These are phyloP conservation scores for Blennius ocellaris DNA, from an alignment of 2,113 vertebrate genomes.

Conservation along the genomic window DNA sequence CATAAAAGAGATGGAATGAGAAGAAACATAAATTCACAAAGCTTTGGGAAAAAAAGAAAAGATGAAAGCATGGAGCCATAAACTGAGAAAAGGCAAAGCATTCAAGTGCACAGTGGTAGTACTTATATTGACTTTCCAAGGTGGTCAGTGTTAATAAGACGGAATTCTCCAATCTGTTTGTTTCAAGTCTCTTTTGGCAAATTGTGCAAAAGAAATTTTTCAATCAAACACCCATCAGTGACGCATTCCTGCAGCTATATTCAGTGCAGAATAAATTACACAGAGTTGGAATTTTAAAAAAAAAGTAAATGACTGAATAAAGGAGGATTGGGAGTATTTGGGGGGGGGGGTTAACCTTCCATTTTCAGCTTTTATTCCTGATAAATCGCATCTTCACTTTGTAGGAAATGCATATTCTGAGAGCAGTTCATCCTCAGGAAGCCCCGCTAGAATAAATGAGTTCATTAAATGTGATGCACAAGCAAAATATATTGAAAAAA, in stretches of 20 bases:
- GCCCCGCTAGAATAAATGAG: neutral
- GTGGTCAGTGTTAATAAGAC: neutral
- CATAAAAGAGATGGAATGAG: neutral
- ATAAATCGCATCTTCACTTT: neutral
- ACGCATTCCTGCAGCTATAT: neutral
- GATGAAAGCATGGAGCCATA: conserved; percentile 4
- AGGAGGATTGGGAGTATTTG: neutral
- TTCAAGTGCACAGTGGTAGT: neutral
- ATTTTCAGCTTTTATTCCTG: neutral
- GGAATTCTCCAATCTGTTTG: neutral
- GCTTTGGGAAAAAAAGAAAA: neutral
- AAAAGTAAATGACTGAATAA: neutral
- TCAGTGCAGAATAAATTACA: neutral
- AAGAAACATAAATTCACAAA: too few relatives aligned
- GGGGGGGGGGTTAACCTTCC: neutral
- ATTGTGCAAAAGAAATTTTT: neutral
- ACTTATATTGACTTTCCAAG: neutral
- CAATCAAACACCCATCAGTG: neutral
- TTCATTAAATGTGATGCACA: neutral
- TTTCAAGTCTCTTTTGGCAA: neutral
- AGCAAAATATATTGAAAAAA: neutral
- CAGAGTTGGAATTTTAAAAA: neutral
- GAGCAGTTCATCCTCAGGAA: neutral
- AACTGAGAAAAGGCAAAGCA: neutral
- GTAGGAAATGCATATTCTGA: neutral